Conservation (phyloP, 2,797 vertebrate species). For the Xenentodon cancila region DNA sequence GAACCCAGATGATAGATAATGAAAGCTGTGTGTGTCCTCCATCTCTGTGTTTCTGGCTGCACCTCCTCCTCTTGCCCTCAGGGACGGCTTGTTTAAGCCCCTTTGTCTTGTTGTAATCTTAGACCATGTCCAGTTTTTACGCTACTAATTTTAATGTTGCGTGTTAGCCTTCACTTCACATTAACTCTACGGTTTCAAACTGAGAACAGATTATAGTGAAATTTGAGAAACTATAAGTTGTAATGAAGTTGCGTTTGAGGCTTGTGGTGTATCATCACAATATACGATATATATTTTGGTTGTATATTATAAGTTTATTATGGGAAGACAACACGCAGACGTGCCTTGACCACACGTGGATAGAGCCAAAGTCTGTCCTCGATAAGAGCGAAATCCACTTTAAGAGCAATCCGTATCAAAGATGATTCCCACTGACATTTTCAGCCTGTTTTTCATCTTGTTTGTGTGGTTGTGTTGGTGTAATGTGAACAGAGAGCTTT, state of each 20-base stretch:
- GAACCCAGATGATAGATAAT: constrained; percentile 53
- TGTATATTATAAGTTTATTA: no score
- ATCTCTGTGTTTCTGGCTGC: not conserved
- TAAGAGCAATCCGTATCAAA: no score
- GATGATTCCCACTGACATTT: no score
- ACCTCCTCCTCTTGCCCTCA: constrained; percentile 17
- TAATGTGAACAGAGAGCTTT: no score
- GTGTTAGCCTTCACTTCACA: not conserved
- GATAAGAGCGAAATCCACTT: no score
- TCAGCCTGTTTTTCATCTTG: no score
- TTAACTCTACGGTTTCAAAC: not conserved
- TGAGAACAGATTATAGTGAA: not conserved
- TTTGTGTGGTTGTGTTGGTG: no score
- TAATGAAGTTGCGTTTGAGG: not conserved
- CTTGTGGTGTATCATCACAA: no score
- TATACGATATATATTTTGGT: no score
- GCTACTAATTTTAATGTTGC: constrained; percentile 7
- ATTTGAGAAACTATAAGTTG: not conserved
- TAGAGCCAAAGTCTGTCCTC: no score
- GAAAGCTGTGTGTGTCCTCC: constrained; percentile 49
- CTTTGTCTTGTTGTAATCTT: constrained; percentile 15
- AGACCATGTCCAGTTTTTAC: not conserved
- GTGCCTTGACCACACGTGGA: no score
- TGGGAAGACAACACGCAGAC: no score
- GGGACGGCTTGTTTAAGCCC: constrained; percentile 30